Conservation (phyloP, 2,888 invertebrate genomes). For the Stenoptilia bipunctidactyla region DNA sequence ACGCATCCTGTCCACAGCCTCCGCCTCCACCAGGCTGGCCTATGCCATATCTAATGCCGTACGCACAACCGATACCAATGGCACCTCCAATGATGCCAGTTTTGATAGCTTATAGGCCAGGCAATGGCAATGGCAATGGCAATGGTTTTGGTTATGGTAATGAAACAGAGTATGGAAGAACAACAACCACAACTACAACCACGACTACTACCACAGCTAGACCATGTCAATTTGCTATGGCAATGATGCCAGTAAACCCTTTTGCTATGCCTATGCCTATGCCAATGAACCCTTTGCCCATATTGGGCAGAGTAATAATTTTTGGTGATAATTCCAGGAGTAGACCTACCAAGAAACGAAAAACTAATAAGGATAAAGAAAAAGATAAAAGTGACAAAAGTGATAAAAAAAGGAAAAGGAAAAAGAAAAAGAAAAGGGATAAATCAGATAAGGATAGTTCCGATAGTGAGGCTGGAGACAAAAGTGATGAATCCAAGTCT, state of each 20-base stretch:
- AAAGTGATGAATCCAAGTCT: neutral
- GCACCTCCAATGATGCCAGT: slow-evolving; percentile 14
- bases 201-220: neutral
- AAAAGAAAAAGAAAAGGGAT: neutral
- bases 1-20: too few species aligned
- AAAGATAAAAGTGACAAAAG: neutral
- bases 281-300: too few species aligned
- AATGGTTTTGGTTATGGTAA: neutral
- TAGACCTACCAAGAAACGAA: neutral
- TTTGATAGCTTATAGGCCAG: slow-evolving; percentile 14
- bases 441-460: neutral
- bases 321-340: too few species aligned
- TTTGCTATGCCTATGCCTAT: too few species aligned
- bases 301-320: too few species aligned
- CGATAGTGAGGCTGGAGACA: neutral
- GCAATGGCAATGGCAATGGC: neutral
- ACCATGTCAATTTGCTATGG: neutral
- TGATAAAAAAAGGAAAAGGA: neutral
- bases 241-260: neutral
- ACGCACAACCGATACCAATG: neutral
- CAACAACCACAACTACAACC: neutral
- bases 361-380: neutral
- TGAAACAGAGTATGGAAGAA: neutral
- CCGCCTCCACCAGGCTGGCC: neutral
- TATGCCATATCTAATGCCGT: neutral